A percentile compares a stretch with the other conserved stretches of the same genome.
Evolutionary conservation across 2,888 invertebrate species (phyloP).

Genomic region (Micoletzkya japonica): DNA sequence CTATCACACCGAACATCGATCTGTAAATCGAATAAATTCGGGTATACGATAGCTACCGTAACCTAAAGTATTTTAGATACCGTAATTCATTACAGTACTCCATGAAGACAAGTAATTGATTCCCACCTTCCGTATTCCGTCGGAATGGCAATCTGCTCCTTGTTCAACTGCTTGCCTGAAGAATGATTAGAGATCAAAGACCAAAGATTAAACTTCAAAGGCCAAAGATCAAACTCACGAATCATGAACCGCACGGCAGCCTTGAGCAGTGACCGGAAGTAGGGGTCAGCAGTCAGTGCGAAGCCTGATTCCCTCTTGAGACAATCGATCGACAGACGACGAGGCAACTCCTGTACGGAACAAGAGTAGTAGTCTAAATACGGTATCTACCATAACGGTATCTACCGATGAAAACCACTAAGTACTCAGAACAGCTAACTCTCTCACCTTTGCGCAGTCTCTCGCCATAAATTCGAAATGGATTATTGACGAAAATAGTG

Average conservation of each 20-base stretch:
- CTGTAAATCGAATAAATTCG: slow-evolving; percentile 32
- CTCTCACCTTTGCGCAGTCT: neutral
- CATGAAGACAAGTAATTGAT: neutral
- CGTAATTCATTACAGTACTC: neutral
- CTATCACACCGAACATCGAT: slow-evolving; percentile 58
- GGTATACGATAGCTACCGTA: too few relatives aligned
- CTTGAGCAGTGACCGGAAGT: slow-evolving; percentile 56
- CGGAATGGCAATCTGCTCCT: slow-evolving; percentile 30
- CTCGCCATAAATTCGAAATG: neutral
- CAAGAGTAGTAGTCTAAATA: neutral
- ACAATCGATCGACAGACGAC: slow-evolving; percentile 36
- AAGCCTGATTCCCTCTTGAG: slow-evolving; percentile 36
- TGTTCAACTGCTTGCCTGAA: slow-evolving; percentile 27
- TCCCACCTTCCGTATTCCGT: slow-evolving; percentile 20
- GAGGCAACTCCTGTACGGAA: slow-evolving; percentile 37
- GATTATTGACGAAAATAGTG: neutral
- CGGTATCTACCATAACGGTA: neutral
- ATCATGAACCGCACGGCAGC: slow-evolving; percentile 40
- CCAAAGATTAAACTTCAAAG: neutral
- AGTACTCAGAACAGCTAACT: neutral
- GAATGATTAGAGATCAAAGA: neutral
- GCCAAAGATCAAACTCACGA: slow-evolving; percentile 29
- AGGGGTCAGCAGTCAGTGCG: slow-evolving; percentile 48
- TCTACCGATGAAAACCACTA: neutral
- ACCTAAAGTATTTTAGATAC: too few relatives aligned